phyloP scores from a whole-genome alignment of 64 coral and sea anemone genomes.

The Astreopora myriophthalma region DNA sequence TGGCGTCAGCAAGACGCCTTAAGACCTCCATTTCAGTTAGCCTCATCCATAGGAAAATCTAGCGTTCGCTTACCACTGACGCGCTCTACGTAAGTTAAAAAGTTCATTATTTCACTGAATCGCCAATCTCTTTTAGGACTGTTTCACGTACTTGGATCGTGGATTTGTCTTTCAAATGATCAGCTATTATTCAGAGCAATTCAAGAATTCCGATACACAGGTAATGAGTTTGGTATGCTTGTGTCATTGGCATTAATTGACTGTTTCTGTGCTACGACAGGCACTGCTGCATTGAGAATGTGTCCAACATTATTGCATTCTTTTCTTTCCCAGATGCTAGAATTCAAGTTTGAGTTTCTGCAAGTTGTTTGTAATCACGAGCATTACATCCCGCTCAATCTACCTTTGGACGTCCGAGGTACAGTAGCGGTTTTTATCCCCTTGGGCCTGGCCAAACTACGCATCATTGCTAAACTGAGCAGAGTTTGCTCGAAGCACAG shows the following conservation, averaged over 20 bases:
- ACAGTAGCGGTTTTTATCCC: neutral
- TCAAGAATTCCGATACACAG: conserved; percentile 97
- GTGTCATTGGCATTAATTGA: neutral
- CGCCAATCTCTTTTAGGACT: conserved; percentile 57
- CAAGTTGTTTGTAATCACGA: conserved; percentile 96
- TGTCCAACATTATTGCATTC: neutral
- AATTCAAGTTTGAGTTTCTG: conserved; percentile 98
- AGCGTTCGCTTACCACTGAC: neutral
- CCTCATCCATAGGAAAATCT: too few relatives aligned
- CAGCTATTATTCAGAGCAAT: conserved; percentile 96
- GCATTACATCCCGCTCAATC: conserved; percentile 96
- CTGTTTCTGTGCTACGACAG: too few relatives aligned
- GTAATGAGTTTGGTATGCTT: conserved; percentile 5
- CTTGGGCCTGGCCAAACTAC: neutral
- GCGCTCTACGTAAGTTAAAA: too few relatives aligned
- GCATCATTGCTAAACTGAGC: too few relatives aligned
- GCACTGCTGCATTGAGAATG: neutral
- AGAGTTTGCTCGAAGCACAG: too few relatives aligned
- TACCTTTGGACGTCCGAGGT: conserved; percentile 91
- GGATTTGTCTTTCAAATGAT: conserved; percentile 99
- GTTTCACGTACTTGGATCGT: conserved; percentile 97
- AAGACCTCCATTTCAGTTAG: too few relatives aligned
- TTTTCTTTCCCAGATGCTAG: conserved; percentile 83
- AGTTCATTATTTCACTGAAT: neutral
- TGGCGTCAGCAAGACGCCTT: too few relatives aligned